phyloP scores from a whole-genome alignment of 2,797 vertebrate genomes.

The Rhynchotus rufescens region DNA sequence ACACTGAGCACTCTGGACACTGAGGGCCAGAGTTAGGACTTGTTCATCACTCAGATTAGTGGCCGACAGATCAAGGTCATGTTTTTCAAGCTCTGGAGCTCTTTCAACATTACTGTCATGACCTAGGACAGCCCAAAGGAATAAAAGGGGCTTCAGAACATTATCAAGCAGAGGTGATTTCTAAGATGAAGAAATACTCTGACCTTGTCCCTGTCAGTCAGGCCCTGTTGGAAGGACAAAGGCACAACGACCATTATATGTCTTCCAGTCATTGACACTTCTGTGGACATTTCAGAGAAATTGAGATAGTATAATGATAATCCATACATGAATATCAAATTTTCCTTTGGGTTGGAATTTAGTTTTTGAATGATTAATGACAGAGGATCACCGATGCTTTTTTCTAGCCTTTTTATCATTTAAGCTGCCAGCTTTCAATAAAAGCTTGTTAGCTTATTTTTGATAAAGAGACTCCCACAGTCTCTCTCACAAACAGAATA shows the following conservation, averaged over 20 bases:
- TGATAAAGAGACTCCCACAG: conserved; percentile 35
- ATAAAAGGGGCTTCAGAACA: not conserved
- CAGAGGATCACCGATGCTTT: not conserved
- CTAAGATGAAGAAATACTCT: not conserved
- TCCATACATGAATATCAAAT: not conserved
- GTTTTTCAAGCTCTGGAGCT: not conserved
- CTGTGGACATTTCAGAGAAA: not conserved
- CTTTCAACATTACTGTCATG: not conserved
- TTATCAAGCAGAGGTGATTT: not conserved
- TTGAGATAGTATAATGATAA: not conserved
- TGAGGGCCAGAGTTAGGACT: not conserved
- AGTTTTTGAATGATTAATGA: not conserved
- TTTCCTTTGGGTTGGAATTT: not conserved
- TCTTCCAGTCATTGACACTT: not conserved
- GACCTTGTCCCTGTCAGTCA: not conserved
- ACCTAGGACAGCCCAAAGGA: not conserved
- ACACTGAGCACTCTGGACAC: accelerated
- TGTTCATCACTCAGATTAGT: accelerated
- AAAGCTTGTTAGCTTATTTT: conserved; percentile 14
- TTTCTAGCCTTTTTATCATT: not conserved
- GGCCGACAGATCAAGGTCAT: not conserved
- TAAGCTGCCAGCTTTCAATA: not conserved
- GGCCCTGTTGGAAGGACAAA: not conserved
- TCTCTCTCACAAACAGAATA: not conserved
- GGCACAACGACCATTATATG: not conserved